phyloP scores from a whole-genome alignment of 2,888 invertebrate species.

The Drosophila putrida region DNA sequence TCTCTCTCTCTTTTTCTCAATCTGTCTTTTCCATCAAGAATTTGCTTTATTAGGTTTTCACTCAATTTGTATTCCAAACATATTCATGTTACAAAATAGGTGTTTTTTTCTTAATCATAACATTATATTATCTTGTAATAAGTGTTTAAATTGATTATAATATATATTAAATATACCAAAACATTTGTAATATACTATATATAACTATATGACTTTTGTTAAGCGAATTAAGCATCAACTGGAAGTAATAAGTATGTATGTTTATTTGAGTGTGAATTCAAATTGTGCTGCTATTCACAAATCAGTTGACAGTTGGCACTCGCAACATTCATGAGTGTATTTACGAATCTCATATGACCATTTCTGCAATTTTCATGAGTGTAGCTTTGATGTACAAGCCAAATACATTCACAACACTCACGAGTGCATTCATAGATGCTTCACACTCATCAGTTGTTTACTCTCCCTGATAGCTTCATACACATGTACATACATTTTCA shows the following conservation, averaged over 20 bases:
- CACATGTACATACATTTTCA: no score
- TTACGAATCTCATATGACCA: no score
- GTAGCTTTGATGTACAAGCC: no score
- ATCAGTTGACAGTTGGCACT: no score
- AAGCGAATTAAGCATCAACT: not conserved
- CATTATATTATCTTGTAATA: conserved; percentile 42
- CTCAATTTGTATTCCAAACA: not conserved
- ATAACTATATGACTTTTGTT: conserved; percentile 12
- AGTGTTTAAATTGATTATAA: conserved; percentile 42
- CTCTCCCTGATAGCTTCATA: no score
- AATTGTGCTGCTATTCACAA: no score
- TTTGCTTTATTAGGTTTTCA: not conserved
- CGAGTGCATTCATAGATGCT: no score
- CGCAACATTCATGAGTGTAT: not conserved
- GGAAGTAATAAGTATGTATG: not conserved
- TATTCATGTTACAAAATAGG: not conserved
- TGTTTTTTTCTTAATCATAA: conserved; percentile 1
- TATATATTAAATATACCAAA: conserved; percentile 40
- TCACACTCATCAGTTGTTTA: no score
- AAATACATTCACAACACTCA: no score
- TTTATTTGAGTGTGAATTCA: no score
- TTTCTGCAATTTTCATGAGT: no score
- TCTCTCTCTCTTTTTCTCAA: not conserved
- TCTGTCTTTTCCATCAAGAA: not conserved
- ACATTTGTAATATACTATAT: conserved; percentile 3